Conservation (phyloP, 2,113 vertebrate genomes). For the Dunckerocampus dactyliophorus region DNA sequence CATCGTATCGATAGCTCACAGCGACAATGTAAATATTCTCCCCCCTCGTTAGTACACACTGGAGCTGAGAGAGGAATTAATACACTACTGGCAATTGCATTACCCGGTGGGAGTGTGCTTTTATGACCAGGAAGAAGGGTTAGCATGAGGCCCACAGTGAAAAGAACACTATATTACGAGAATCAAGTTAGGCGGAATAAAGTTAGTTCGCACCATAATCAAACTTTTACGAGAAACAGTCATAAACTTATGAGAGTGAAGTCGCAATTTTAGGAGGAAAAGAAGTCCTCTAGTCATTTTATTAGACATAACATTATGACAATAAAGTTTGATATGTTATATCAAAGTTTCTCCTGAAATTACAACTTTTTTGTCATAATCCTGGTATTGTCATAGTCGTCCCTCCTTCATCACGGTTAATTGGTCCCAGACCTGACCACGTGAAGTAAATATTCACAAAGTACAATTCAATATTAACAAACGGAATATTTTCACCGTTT, state of each 20-base stretch:
- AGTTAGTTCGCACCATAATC: neutral
- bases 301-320: neutral
- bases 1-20: constrained; percentile 31
- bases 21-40: constrained; percentile 7
- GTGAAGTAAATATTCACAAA: too few species aligned
- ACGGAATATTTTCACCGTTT: too few species aligned
- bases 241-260: neutral
- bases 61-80: constrained; percentile 52
- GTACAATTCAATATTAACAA: too few species aligned
- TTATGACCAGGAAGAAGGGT: constrained; percentile 5
- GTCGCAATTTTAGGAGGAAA: neutral
- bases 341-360: too few species aligned
- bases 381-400: too few species aligned
- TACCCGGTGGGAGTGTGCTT: constrained; percentile 17
- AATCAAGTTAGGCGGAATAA: neutral
- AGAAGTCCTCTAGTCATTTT: neutral
- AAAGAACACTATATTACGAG: neutral
- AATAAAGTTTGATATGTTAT: neutral
- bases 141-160: neutral
- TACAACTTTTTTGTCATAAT: too few species aligned
- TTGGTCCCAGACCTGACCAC: too few species aligned
- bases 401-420: too few species aligned
- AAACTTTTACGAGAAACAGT: neutral
- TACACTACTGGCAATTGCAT: constrained; percentile 9
- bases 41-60: constrained; percentile 18